Percentiles rank a stretch among this genome's conserved stretches.
Conservation (phyloP, 64 coral and sea anemone species). For the Actinia equina region DNA sequence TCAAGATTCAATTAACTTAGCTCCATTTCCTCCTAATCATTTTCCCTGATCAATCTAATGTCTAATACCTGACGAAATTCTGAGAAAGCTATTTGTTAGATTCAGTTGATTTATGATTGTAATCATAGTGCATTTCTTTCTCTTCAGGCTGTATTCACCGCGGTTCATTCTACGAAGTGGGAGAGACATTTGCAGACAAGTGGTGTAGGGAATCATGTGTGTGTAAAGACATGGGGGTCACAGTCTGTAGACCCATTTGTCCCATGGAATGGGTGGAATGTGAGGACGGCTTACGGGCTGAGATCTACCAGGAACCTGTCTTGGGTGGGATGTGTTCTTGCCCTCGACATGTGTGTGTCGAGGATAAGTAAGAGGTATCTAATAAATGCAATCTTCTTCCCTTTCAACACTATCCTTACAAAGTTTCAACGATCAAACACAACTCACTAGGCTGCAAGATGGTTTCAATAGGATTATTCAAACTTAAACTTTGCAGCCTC, state of each 20-base stretch:
- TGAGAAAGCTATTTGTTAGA: no score
- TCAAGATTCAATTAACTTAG: no score
- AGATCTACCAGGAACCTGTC: not conserved
- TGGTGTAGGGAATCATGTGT: slow-evolving; percentile 8
- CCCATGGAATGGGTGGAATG: slow-evolving; percentile 22
- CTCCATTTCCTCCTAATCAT: no score
- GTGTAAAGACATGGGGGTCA: slow-evolving; percentile 3
- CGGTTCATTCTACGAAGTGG: slow-evolving; percentile 8
- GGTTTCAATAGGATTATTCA: no score
- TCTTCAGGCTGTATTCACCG: not conserved
- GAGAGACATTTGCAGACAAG: slow-evolving; percentile 12
- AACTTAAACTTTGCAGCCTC: no score
- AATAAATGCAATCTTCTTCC: not conserved
- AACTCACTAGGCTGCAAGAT: no score
- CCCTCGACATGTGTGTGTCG: slow-evolving; percentile 15
- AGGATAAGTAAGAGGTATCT: slow-evolving; percentile 1
- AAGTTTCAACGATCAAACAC: no score
- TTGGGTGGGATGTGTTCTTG: slow-evolving; percentile 10
- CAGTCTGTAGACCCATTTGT: not conserved
- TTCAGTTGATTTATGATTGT: no score
- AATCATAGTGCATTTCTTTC: no score
- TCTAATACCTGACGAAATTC: no score
- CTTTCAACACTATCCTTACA: no score
- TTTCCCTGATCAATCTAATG: no score
- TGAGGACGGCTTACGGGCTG: not conserved